Evolutionary conservation across 2,797 vertebrate genomes (phyloP), one percentile per base, ranked within the genome.

Genomic region (Diplodus puntazzo): DNA sequence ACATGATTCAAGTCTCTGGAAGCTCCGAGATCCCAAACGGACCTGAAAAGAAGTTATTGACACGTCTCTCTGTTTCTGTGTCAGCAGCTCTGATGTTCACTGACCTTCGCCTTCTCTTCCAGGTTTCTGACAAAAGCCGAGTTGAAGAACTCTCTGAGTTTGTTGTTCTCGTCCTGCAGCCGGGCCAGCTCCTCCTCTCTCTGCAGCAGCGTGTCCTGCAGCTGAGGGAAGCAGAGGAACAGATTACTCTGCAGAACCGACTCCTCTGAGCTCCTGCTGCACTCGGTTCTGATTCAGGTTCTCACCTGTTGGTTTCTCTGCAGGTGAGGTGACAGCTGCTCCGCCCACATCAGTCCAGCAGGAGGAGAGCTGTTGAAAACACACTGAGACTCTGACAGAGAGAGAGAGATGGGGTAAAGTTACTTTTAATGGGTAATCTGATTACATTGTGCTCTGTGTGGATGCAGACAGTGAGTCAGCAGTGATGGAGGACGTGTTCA

Each of bases 201-300:
- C 94, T 98, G 98, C 73, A 97, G 89, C 85, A 99, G 89, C 11
- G 96, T 96, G 83, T 99, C 97, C 92, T 98, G 98, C 11, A 99
- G 97, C 98, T 99, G 86, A 5, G 81, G n/a, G 0, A 59, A 3
- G 6, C 18, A 2, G 11, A 27, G 13, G 57, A 42, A 49, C 27
- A 63, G 5, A 9, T 34, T 34, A 34, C 8, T 34, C 34, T 34
- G 7, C 1, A 34, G 34, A 34, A 34, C 34, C 6, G 34, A 9
- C 1, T 34, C 34, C 34, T 34, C 34, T 34, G 8, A 34, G 34
- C 34, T 34, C 34, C 34, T 34, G 6, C 34, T 34, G 34, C 8
- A 34, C 34, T 34, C 34, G 7, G 1, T 9, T 8, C 34, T 34
- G 34, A 34, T 9, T 8, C 34, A 34, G 45, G 27, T 21, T 25